Base-by-base conservation (phyloP, 2,888 invertebrate genomes). In the Chaetogeoica ovagalla region DNA sequence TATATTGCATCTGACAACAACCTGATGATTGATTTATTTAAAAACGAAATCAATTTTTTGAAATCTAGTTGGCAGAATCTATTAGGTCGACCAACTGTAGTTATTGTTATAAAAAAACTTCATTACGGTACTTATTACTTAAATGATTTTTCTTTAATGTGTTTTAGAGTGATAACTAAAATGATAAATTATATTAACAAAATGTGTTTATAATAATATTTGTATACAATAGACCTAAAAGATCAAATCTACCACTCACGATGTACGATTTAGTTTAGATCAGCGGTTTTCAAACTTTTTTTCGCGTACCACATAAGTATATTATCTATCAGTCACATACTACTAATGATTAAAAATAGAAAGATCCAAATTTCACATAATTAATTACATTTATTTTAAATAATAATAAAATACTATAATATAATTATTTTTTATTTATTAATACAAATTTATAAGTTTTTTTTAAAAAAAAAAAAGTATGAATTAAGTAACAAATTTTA, bases 1-100 rank as follows among this genome's bases (percentile, higher is more conserved):
- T 98, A 98, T 93, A 94, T 98, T 87, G 97, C 97, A 86, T 95
- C 96, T 86, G 98, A 99, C 90, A 94, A 94, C 88, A 96, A 97
- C 88, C 91, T 98, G 89, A 93, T 98, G 93, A 94, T 98, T 87
- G 98, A 98, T 90, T 94, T 94, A 87, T 94, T 97, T 89, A 96
- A 96, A 90, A 94, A 95, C 85, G 97, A 98, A 90, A 94, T 98
- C 86, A 94, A 96, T 90, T 97, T 97, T 91, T 92, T 98, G 89
- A 97, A 98, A 90, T 95, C 94, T 85, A 95, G 95, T 88, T 99
- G 98, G 98, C 95, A 95, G 89, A 95, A 95, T 88, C 94, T 96
- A 89, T 91, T 97, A 86, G 99, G 99, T 85, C 91, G 98, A 85
- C 98, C 99, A 83, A 91, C 96, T 86, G 94, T 97, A 87, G 94